Evolutionary conservation across 2,888 invertebrate species (phyloP), one percentile per base, ranked within the genome.

Genomic region (Morpho achilles): DNA sequence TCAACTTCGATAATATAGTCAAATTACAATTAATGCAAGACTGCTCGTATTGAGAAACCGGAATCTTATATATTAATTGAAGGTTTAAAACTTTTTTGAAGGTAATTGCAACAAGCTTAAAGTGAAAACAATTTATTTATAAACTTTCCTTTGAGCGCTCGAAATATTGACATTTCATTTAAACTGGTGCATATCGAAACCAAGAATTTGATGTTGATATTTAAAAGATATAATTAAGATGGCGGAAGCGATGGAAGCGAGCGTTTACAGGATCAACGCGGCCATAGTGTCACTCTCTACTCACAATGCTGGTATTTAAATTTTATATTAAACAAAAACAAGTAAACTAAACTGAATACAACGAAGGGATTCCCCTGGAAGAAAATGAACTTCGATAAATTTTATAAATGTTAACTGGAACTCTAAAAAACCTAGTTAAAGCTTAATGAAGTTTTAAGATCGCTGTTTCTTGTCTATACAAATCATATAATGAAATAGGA

Each of bases 81-180:
- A 84, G 85, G 83, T 84, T 80, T 75, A 59, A 62, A 57, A 62
- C 74, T 61, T 80, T 79, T 79, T 77, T 80, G 79, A 82, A 83
- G 80, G 83, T 77, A 84, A 83, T 81, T 80, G 77, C 74, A 66
- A 73, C 82, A 72, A 75, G 77, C 79, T 82, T 82, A 70, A 79
- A 84, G 83, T 80, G 84, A 86, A 87, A 87, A 80, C 77, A 77
- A 70, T 69, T 77, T 79, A 77, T 75, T 78, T 81, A 79, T 74
- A 77, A 82, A 80, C 80, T 79, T 83, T 80, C 80, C 74, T 79
- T 79, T 77, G 75, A 75, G 72, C 82, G 87, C 80, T 87, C 86
- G 77, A 83, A 77, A 80, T 87, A 82, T 77, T 79, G 80, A 77
- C 79, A 80, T 79, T 82, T 77, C 78, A 71, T 70, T 69, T 64